Evolutionary conservation across 2,113 vertebrate species (phyloP).

Genomic region (Ornithorhynchus anatinus): DNA sequence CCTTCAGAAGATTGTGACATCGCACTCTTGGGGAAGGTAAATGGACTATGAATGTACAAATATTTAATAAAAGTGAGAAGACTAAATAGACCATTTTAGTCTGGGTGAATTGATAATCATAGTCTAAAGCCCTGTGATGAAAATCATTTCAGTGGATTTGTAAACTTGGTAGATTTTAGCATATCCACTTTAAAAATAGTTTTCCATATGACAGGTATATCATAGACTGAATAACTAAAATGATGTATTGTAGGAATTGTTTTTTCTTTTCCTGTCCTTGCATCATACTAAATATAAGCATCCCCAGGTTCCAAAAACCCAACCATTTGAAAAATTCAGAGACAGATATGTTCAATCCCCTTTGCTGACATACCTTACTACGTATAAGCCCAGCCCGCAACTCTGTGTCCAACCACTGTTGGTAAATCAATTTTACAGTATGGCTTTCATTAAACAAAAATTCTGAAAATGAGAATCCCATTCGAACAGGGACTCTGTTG

Average conservation of each 20-base stretch:
- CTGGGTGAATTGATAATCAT: conserved; percentile 32
- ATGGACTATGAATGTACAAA: conserved; percentile 33
- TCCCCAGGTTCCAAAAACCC: no score
- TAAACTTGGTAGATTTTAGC: conserved; percentile 40
- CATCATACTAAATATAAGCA: no score
- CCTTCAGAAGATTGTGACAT: background rate
- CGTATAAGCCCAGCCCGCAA: no score
- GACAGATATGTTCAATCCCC: no score
- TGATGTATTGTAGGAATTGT: conserved; percentile 4
- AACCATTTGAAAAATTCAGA: no score
- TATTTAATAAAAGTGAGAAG: conserved; percentile 22
- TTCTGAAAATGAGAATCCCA: no score
- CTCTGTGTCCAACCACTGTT: no score
- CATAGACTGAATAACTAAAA: conserved; percentile 30
- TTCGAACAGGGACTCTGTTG: no score
- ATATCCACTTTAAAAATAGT: conserved; percentile 29
- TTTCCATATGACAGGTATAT: background rate
- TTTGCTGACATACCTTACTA: no score
- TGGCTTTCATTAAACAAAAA: no score
- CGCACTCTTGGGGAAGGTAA: conserved; percentile 15
- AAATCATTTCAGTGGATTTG: conserved; percentile 54
- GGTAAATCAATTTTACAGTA: no score
- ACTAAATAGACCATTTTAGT: conserved; percentile 17
- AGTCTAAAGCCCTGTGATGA: conserved; percentile 32
- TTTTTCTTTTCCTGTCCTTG: conserved; percentile 6